Percentiles rank a stretch among this genome's conserved stretches.
phyloP scores from a whole-genome alignment of 2,113 vertebrate genomes.

The Daboia siamensis region DNA sequence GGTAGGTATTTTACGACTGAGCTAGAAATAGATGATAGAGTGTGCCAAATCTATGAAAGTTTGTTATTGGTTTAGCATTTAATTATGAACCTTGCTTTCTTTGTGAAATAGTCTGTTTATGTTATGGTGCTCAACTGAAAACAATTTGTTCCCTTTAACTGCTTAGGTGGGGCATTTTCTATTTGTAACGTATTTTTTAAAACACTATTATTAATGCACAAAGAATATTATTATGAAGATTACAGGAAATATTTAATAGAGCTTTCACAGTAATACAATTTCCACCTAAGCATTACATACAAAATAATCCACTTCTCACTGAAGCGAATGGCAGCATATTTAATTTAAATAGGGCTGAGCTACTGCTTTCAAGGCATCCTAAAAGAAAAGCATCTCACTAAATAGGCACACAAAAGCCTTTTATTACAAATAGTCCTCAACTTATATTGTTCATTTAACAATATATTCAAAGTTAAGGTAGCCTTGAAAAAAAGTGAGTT shows the following conservation, averaged over 20 bases:
- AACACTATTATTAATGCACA: not conserved
- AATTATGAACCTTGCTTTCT: conserved; percentile 30
- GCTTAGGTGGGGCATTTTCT: conserved; percentile 8
- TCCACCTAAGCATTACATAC: not conserved
- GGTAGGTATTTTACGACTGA: not conserved
- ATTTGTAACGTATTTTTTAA: conserved; percentile 7
- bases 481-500: not conserved
- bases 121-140: conserved; percentile 40
- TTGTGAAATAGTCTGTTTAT: conserved; percentile 37
- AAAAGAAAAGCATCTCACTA: not conserved
- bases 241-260: not conserved
- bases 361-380: not conserved
- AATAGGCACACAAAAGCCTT: not conserved
- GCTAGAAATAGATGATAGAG: conserved; percentile 30
- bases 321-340: not conserved
- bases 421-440: not conserved
- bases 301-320: not conserved
- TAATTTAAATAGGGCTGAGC: not conserved
- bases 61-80: conserved; percentile 34
- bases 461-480: not conserved
- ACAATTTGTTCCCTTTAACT: conserved; percentile 37
- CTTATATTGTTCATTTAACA: not conserved
- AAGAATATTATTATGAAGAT: not conserved
- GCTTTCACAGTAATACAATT: not conserved
- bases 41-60: conserved; percentile 34